A percentile compares a stretch with the other conserved stretches of the same genome.
These are phyloP conservation scores for Brachirus orientalis DNA, from an alignment of 2,113 vertebrate species.

Conservation along the genomic window DNA sequence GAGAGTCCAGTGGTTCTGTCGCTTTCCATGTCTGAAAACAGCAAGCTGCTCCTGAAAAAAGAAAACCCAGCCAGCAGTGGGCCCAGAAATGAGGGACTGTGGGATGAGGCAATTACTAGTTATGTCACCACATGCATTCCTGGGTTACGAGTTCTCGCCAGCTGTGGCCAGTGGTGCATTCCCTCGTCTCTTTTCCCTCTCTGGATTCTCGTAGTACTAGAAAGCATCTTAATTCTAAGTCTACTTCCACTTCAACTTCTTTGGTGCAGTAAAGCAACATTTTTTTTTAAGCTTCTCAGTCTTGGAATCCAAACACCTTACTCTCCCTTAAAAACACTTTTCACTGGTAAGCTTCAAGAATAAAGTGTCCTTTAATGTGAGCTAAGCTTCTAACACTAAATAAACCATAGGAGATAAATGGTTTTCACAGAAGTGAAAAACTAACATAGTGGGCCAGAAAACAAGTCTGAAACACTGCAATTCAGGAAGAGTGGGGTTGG, in stretches of 20 bases:
- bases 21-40: conserved; percentile 69
- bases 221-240: conserved; percentile 30
- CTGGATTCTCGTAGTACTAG: conserved; percentile 43
- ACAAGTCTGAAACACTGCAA: conserved; percentile 30
- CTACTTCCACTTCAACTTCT: conserved; percentile 18
- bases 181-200: conserved; percentile 55
- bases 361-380: not conserved
- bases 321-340: not conserved
- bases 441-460: conserved; percentile 24
- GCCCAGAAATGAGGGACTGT: conserved; percentile 68
- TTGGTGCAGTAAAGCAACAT: not conserved
- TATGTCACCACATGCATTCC: conserved; percentile 79
- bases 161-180: conserved; percentile 68
- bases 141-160: conserved; percentile 75
- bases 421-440: conserved; percentile 31
- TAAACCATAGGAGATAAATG: not conserved
- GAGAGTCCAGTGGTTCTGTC: conserved; percentile 37
- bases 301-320: not conserved
- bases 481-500: conserved; percentile 10
- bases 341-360: not conserved
- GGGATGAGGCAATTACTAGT: conserved; percentile 80
- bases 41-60: conserved; percentile 61
- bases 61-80: conserved; percentile 54
- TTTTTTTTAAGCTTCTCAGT: conserved; percentile 12
- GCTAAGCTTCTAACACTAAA: not conserved